These are phyloP conservation scores for Mesembrinibis cayennensis DNA, from an alignment of 2,113 vertebrate species.

Conservation along the genomic window DNA sequence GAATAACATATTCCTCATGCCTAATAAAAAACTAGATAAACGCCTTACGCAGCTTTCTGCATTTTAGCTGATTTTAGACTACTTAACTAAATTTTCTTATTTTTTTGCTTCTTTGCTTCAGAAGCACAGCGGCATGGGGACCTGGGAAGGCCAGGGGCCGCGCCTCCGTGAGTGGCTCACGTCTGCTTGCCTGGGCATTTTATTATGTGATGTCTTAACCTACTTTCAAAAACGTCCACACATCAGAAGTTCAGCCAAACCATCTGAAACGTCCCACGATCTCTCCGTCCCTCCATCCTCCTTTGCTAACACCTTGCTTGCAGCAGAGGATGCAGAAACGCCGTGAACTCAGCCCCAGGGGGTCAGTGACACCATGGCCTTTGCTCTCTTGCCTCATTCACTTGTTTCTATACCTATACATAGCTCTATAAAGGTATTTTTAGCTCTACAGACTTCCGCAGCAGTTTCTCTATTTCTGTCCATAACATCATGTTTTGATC, in stretches of 20 bases:
- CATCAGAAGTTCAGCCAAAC: not conserved
- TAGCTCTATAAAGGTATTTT: not conserved
- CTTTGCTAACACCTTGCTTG: not conserved
- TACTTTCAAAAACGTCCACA: not conserved
- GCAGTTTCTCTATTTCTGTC: not conserved
- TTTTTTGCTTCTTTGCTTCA: not conserved
- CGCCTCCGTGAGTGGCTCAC: not conserved
- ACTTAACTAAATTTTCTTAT: not conserved
- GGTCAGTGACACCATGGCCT: not conserved
- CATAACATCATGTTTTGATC: not conserved
- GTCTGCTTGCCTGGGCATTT: not conserved
- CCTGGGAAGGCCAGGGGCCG: accelerated
- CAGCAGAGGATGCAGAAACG: not conserved
- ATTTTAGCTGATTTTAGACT: not conserved
- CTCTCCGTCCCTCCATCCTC: not conserved
- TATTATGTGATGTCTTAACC: not conserved
- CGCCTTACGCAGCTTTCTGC: not conserved
- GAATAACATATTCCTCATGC: not conserved
- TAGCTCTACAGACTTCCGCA: not conserved
- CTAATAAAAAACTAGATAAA: not conserved
- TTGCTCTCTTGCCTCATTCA: not conserved
- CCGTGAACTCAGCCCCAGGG: not conserved
- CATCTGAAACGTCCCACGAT: accelerated
- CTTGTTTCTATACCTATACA: not conserved
- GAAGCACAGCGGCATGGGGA: accelerated